phyloP scores from a whole-genome alignment of 2,113 vertebrate species.

The Pipa parva region DNA sequence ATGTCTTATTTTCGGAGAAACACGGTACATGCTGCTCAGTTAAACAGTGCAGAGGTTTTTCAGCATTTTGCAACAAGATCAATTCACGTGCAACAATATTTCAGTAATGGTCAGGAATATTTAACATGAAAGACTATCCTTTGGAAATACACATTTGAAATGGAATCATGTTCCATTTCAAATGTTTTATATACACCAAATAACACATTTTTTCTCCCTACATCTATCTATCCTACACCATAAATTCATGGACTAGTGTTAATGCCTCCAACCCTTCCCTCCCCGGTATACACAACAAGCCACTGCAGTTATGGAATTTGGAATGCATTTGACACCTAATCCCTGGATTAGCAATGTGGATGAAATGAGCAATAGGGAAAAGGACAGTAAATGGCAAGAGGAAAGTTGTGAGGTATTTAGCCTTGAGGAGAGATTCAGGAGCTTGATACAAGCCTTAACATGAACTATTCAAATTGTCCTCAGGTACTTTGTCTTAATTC shows the following conservation, averaged over 20 bases:
- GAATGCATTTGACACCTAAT: constrained; percentile 2
- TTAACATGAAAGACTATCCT: no score
- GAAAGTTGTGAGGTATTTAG: not conserved
- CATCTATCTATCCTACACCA: not conserved
- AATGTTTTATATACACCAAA: no score
- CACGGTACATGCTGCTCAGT: no score
- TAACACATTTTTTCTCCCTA: not conserved
- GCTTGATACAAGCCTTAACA: constrained; percentile 28
- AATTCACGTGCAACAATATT: no score
- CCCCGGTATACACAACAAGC: not conserved
- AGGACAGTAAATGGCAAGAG: constrained; percentile 1
- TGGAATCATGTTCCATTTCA: no score
- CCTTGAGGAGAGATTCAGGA: not conserved
- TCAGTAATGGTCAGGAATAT: no score
- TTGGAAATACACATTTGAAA: no score
- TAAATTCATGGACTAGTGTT: not conserved
- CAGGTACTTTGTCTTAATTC: constrained; percentile 9
- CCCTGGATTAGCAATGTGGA: not conserved
- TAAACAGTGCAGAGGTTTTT: no score
- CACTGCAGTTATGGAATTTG: not conserved
- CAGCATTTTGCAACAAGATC: no score
- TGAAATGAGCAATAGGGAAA: not conserved
- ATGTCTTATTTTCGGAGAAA: no score
- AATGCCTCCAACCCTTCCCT: not conserved
- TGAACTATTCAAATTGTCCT: constrained; percentile 9